Percentiles rank a stretch among this genome's conserved stretches.
Evolutionary conservation across 2,797 vertebrate genomes (phyloP).

Genomic region (Cephalopachus bancanus): DNA sequence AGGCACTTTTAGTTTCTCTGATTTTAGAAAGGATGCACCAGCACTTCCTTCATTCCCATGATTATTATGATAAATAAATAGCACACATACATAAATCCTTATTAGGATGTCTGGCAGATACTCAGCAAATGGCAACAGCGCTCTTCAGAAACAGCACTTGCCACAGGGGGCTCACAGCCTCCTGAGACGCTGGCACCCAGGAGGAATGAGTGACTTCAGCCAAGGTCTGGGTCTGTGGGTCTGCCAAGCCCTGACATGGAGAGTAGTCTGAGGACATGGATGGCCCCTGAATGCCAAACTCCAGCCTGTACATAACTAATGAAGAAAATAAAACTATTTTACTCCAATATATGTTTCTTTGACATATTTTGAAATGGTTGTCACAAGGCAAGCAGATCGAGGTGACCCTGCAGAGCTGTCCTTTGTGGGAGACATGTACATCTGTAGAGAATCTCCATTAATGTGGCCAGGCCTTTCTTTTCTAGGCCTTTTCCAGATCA

Average conservation of each 20-base stretch:
- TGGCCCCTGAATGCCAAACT: neutral
- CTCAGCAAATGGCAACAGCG: neutral
- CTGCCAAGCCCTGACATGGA: fast-evolving
- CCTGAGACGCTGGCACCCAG: neutral
- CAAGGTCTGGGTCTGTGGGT: too few relatives aligned
- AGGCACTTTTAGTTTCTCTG: neutral
- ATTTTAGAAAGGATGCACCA: neutral
- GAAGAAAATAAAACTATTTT: too few relatives aligned
- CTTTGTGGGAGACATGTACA: too few relatives aligned
- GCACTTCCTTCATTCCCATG: neutral
- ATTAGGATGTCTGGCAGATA: neutral
- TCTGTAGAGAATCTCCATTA: too few relatives aligned
- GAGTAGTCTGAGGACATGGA: neutral
- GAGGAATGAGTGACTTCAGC: neutral
- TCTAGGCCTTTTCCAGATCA: too few relatives aligned
- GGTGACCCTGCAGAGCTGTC: too few relatives aligned
- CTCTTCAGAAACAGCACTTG: neutral
- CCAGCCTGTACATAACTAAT: too few relatives aligned
- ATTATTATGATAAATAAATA: neutral
- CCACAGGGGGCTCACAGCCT: neutral
- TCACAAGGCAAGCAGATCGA: too few relatives aligned
- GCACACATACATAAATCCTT: neutral
- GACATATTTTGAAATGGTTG: too few relatives aligned
- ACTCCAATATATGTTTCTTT: too few relatives aligned
- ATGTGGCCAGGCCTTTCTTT: too few relatives aligned